These are phyloP conservation scores for Hypena proboscidalis DNA, from an alignment of 2,888 invertebrate species.

Conservation along the genomic window DNA sequence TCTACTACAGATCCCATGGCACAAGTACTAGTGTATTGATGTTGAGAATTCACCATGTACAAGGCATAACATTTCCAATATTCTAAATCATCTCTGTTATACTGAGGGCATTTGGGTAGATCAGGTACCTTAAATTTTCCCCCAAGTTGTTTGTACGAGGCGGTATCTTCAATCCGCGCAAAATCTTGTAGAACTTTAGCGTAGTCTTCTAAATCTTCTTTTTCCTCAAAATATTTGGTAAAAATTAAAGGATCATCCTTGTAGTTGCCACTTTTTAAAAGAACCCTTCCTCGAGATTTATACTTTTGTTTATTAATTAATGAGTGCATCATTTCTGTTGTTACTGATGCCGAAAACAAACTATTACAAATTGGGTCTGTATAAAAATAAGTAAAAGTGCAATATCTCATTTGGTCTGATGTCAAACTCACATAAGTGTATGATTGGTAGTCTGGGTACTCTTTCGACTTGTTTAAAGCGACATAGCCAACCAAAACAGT, in stretches of 20 bases:
- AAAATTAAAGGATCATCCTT: constrained; percentile 49
- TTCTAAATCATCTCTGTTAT: constrained; percentile 2
- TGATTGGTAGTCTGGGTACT: constrained; percentile 21
- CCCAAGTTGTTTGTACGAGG: constrained; percentile 20
- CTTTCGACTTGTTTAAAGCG: constrained; percentile 16
- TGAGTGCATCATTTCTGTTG: constrained; percentile 46
- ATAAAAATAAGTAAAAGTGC: constrained; percentile 17
- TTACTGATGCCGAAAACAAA: constrained; percentile 36
- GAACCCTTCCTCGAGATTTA: constrained; percentile 55
- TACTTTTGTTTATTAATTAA: constrained; percentile 50
- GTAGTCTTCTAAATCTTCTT: constrained; percentile 28
- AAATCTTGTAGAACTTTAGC: constrained; percentile 28
- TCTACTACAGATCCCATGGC: constrained; percentile 36
- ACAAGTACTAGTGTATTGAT: constrained; percentile 30
- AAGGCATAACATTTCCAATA: constrained; percentile 32
- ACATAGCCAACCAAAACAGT: constrained; percentile 26
- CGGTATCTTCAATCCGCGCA: constrained; percentile 16
- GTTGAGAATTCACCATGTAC: constrained; percentile 16
- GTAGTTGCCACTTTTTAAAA: constrained; percentile 50
- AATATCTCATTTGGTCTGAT: constrained; percentile 12
- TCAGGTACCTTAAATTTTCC: constrained; percentile 21
- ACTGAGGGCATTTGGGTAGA: constrained; percentile 8
- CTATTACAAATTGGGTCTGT: constrained; percentile 48
- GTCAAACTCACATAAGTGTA: constrained; percentile 14
- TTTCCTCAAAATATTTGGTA: constrained; percentile 50